Percentiles rank a stretch among this genome's conserved stretches.
These are phyloP conservation scores for Temnothorax ravouxi DNA, from an alignment of 2,888 invertebrate genomes.

Conservation along the genomic window DNA sequence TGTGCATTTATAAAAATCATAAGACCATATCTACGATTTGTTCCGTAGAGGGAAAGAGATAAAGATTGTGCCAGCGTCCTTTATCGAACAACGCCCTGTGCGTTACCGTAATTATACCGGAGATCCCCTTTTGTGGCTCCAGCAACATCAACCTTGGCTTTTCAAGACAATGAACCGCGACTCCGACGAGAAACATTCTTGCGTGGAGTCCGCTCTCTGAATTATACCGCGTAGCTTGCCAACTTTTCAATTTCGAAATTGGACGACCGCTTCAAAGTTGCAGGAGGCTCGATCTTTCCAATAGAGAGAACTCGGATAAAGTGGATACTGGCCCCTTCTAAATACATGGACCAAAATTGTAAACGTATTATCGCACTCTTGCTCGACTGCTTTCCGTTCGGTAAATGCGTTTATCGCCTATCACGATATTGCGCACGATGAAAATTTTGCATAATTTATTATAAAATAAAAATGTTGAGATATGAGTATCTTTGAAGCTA, in stretches of 20 bases:
- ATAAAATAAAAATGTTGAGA: background rate
- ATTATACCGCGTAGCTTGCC: slow-evolving; percentile 79
- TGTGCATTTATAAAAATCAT: slow-evolving; percentile 21
- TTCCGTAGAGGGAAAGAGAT: slow-evolving; percentile 47
- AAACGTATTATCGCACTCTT: slow-evolving; percentile 32
- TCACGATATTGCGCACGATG: background rate
- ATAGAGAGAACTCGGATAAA: slow-evolving; percentile 48
- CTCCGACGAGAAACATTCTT: slow-evolving; percentile 71
- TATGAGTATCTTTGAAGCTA: background rate
- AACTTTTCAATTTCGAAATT: slow-evolving; percentile 84
- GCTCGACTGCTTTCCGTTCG: background rate
- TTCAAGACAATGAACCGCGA: slow-evolving; percentile 82
- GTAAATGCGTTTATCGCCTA: background rate
- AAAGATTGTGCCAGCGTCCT: slow-evolving; percentile 54
- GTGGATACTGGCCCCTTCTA: slow-evolving; percentile 18
- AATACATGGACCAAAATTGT: slow-evolving; percentile 31
- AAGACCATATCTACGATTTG: background rate
- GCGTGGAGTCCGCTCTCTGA: slow-evolving; percentile 74
- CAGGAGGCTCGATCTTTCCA: slow-evolving; percentile 45
- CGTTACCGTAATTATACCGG: slow-evolving; percentile 80
- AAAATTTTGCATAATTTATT: background rate
- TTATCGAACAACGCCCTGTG: slow-evolving; percentile 74
- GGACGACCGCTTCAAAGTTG: slow-evolving; percentile 65
- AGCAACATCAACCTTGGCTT: slow-evolving; percentile 75
- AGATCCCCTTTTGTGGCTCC: slow-evolving; percentile 65